These are phyloP conservation scores for Drosophila orena DNA, from an alignment of 1,140 invertebrate species.

Conservation along the genomic window DNA sequence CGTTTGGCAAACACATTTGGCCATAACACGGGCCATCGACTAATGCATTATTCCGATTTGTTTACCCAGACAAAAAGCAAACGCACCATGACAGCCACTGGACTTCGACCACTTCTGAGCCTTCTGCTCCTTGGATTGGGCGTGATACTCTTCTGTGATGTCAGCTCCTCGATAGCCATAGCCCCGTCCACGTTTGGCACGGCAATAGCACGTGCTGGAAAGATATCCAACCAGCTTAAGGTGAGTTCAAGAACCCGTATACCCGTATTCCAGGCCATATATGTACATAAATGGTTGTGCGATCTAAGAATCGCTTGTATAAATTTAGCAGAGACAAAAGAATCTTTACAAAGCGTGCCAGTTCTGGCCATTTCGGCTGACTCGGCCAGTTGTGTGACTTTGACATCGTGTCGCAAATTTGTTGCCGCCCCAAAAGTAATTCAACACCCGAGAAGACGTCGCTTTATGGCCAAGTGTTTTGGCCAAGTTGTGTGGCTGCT, in stretches of 20 bases:
- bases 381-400: conserved; percentile 52
- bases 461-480: conserved; percentile 17
- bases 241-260: conserved; percentile 65
- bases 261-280: not conserved
- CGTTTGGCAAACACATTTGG: conserved; percentile 58
- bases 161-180: conserved; percentile 82
- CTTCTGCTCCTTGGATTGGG: conserved; percentile 40
- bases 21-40: conserved; percentile 42
- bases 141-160: conserved; percentile 51
- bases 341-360: conserved; percentile 55
- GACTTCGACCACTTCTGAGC: conserved; percentile 39
- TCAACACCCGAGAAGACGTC: conserved; percentile 35
- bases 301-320: conserved; percentile 16
- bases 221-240: conserved; percentile 87
- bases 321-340: conserved; percentile 35
- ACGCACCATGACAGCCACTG: conserved; percentile 54
- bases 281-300: not conserved
- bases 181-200: conserved; percentile 87
- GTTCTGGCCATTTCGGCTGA: conserved; percentile 55
- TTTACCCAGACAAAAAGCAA: conserved; percentile 48
- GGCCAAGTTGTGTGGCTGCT: conserved; percentile 27
- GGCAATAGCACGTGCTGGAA: conserved; percentile 86
- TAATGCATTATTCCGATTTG: conserved; percentile 71
- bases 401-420: conserved; percentile 72
- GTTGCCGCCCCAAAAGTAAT: conserved; percentile 57